Evolutionary conservation across 2,113 vertebrate species (phyloP), one percentile per base, ranked within the genome.

Genomic region (Saimiri boliviensis): DNA sequence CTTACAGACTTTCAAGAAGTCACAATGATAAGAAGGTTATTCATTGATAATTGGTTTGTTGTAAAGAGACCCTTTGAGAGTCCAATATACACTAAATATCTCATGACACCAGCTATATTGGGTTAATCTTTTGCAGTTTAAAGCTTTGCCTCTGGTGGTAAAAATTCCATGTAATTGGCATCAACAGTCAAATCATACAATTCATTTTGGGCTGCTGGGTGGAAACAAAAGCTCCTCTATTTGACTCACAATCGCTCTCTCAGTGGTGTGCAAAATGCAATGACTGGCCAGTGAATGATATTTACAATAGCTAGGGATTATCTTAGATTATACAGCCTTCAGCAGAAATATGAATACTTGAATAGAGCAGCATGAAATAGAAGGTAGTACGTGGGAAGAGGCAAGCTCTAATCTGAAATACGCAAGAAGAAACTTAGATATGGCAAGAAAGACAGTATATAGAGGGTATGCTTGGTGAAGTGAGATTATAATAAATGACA

Each of bases 51-150:
- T 21, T 88, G 16, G 20, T 42, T 73, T 95, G 52, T 66, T 89
- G 91, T 95, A 88, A 74, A 85, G 68, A 74, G n/a, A 37, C 11
- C 30, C 20, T 60, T 92, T 89, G 14, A 45, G 30, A 66, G 21
- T 77, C 60, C 42, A 79, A 19, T 81, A 76, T 63, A 42, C 56
- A 94, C 85, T 91, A 76, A 91, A 79, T 58, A 54, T 1, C 19
- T 90, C 56, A 45, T 66, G 92, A 97, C 3, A 85, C 5, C 23
- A 79, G 87, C 30, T 77, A 30, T 45, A n/a, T 32, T 37, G 23
- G 42, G 42, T 91, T 95, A 58, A 89, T 73, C 19, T 47, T 96
- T 81, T 76, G 25, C 3, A 73, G 35, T 84, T 96, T 87, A 96
- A 93, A 93, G 63, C 21, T 88, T 71, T 85, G 49, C 47, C 14